Evolutionary conservation across 2,113 vertebrate genomes (phyloP).

Genomic region (Tor tambroides): DNA sequence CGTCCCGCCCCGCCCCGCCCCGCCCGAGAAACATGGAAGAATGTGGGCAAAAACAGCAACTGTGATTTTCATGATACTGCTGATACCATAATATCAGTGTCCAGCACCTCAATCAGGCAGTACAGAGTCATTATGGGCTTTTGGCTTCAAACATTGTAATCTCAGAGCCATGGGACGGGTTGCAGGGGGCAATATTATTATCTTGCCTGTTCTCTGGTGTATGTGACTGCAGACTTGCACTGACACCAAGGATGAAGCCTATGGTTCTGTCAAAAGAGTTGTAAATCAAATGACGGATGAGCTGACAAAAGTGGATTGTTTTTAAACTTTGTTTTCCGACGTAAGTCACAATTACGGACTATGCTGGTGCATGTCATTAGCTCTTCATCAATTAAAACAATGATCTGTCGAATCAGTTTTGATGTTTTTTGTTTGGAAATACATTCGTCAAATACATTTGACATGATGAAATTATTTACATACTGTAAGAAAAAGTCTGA

Average conservation of each 20-base stretch:
- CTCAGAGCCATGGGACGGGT: conserved; percentile 15
- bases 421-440: not conserved
- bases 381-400: conserved; percentile 24
- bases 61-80: not conserved
- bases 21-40: not conserved
- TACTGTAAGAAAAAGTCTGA: not conserved
- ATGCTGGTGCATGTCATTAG: conserved; percentile 30
- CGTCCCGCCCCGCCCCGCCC: not conserved
- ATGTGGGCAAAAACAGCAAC: not conserved
- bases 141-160: conserved; percentile 48
- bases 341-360: conserved; percentile 18
- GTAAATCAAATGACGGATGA: conserved; percentile 9
- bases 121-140: conserved; percentile 36
- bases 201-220: not conserved
- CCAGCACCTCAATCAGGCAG: conserved; percentile 22
- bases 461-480: not conserved
- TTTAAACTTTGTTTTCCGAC: not conserved
- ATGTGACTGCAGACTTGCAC: too few species aligned
- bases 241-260: not conserved
- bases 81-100: conserved; percentile 8
- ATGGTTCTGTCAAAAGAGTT: conserved; percentile 22
- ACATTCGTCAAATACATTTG: not conserved
- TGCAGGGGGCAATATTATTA: conserved; percentile 2
- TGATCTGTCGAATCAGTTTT: conserved; percentile 2
- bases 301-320: conserved; percentile 23